Base-by-base conservation (phyloP, 1,140 invertebrate species). In the Subanguina moxae region DNA sequence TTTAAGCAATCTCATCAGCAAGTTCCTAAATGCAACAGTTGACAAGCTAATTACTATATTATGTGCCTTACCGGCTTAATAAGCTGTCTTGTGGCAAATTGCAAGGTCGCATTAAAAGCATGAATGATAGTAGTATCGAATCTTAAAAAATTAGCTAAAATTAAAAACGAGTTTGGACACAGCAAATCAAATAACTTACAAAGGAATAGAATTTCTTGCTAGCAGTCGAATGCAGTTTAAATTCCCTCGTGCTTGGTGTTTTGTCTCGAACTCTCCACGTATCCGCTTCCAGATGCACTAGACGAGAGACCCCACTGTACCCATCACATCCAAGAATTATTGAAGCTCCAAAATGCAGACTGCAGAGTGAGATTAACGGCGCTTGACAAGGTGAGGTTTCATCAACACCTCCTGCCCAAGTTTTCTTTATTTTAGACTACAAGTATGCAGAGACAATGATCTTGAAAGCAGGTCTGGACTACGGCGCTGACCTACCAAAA, bases 401-500 rank as follows among this genome's bases (percentile, higher is more conserved):
- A 98, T 84, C 70, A 98, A 85, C 23, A 90, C 88, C 9, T 95
- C 95, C 84, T 94, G 91, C 0, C 88, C 87, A 7, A 91, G 83
- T 85, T 94, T 98, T 57, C 95, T 95, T 87, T 97, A 98, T 81
- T 94, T 96, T 48, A 95, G 87, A 84, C 91, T 95, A 83, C 95
- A 87, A 0, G 94, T 96, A 80, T 98, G 93, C 21, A 99, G 85
- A 0, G 91, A 93, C 1, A 99, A 82, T 5, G 90, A 88, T 98
- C 94, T 43, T 88, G 86, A 82, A 89, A 93, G 21, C 93, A 88
- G 83, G 89, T 92, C 83, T 97, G 91, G 0, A 97, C 94, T 87
- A 98, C 93, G 19, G 58, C 58, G n/a, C 58, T 61, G 3, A 61
- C 21, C 58, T 61, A 61, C 3, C 5, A 52, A 52, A 3, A 38